Percentiles rank a stretch among this genome's conserved stretches.
Conservation (phyloP, 2,888 invertebrate genomes). For the Aporophyla lueneburgensis region DNA sequence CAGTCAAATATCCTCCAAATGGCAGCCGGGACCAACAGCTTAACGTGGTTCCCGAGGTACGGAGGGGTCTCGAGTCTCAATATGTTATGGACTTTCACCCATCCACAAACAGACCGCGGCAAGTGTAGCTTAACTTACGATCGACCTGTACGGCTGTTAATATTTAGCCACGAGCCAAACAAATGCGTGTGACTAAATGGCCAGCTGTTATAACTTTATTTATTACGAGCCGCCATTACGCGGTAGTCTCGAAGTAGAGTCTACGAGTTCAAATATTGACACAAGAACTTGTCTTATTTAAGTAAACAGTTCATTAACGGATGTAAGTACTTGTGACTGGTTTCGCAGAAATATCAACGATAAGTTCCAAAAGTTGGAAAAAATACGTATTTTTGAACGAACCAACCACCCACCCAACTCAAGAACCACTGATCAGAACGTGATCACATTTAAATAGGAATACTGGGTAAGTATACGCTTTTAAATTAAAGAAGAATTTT, state of each 20-base stretch:
- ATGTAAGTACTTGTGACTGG: background rate
- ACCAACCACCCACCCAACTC: no score
- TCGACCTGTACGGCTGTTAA: background rate
- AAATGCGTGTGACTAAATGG: background rate
- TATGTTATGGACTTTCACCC: no score
- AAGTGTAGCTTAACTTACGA: background rate
- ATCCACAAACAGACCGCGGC: background rate
- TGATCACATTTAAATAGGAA: no score
- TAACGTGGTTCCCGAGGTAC: background rate
- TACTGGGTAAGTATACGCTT: no score
- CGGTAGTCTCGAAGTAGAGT: background rate
- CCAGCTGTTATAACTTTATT: background rate
- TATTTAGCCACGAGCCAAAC: background rate
- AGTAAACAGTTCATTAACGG: background rate
- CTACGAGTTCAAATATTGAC: constrained; percentile 17
- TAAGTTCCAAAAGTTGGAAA: no score
- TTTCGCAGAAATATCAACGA: constrained; percentile 5
- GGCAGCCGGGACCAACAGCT: background rate
- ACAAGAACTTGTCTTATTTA: constrained; percentile 1
- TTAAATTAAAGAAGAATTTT: no score
- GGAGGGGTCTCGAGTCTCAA: no score
- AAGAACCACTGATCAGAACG: no score
- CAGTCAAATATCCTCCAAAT: background rate
- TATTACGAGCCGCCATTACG: background rate
- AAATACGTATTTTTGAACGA: no score